Evolutionary conservation across 2,888 invertebrate genomes (phyloP).

Genomic region (Rhimphoctona megacephalus): DNA sequence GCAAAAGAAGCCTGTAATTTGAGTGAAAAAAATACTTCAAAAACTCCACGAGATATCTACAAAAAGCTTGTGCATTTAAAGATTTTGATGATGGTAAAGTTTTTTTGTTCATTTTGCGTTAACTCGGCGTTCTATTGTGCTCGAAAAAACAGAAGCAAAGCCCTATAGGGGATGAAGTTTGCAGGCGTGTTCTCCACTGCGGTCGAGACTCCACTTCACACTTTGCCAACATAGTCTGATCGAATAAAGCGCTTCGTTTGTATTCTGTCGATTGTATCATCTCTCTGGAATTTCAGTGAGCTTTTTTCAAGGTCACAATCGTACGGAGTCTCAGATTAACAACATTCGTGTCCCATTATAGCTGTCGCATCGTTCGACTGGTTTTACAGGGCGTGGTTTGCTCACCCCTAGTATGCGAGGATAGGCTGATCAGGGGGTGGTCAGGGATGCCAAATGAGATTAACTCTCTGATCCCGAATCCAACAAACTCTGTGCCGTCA

Average conservation of each 20-base stretch:
- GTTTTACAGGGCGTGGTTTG: slow-evolving; percentile 82
- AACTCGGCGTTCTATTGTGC: not conserved
- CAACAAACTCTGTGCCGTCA: slow-evolving; percentile 81
- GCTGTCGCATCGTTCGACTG: slow-evolving; percentile 48
- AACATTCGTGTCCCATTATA: slow-evolving; percentile 30
- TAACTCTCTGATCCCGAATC: slow-evolving; percentile 84
- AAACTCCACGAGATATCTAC: not conserved
- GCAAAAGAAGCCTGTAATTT: slow-evolving; percentile 49
- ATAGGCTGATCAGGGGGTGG: slow-evolving; percentile 82
- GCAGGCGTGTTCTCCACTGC: slow-evolving; percentile 8
- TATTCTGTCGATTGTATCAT: no score
- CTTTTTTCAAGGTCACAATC: not conserved
- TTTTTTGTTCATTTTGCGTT: not conserved
- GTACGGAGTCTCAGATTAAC: not conserved
- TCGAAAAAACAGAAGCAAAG: not conserved
- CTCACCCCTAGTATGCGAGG: slow-evolving; percentile 80
- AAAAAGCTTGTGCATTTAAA: not conserved
- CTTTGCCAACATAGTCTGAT: not conserved
- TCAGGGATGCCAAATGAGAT: slow-evolving; percentile 83
- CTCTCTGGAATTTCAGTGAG: not conserved
- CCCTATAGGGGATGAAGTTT: not conserved
- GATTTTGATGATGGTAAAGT: not conserved
- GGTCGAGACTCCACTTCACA: slow-evolving; percentile 19
- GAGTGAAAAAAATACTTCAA: slow-evolving; percentile 29
- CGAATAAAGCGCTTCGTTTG: no score